Conservation (phyloP, 2,888 invertebrate genomes). For the Ellobium chinense region DNA sequence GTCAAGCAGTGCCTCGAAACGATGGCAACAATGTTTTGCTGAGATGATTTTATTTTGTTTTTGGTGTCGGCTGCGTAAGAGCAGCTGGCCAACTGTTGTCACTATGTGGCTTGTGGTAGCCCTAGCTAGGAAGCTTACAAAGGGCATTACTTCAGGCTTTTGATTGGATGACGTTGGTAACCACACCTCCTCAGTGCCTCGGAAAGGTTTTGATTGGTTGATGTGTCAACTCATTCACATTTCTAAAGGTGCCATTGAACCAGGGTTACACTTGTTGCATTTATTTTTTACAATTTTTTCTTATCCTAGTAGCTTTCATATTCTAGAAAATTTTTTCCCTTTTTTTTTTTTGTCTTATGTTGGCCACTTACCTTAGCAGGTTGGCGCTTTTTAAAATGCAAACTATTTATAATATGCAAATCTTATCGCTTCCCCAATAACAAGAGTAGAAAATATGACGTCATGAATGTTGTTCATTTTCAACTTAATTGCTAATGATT, state of each 20-base stretch:
- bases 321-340: not conserved
- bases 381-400: no score
- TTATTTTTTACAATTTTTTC: not conserved
- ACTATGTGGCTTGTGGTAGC: conserved; percentile 4
- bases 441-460: no score
- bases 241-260: not conserved
- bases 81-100: not conserved
- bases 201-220: not conserved
- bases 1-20: conserved; percentile 17
- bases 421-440: no score
- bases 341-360: no score
- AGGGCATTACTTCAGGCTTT: conserved; percentile 12
- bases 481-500: no score
- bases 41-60: conserved; percentile 3
- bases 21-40: not conserved
- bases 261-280: not conserved
- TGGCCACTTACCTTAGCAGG: no score
- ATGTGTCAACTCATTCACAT: not conserved
- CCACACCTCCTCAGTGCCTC: conserved; percentile 18
- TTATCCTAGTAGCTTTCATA: not conserved
- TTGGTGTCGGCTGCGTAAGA: not conserved
- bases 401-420: no score
- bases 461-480: no score
- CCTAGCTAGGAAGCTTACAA: conserved; percentile 18
- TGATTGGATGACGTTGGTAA: conserved; percentile 6